phyloP scores from a whole-genome alignment of 2,888 invertebrate species.

The Lepidochitona cinerea region DNA sequence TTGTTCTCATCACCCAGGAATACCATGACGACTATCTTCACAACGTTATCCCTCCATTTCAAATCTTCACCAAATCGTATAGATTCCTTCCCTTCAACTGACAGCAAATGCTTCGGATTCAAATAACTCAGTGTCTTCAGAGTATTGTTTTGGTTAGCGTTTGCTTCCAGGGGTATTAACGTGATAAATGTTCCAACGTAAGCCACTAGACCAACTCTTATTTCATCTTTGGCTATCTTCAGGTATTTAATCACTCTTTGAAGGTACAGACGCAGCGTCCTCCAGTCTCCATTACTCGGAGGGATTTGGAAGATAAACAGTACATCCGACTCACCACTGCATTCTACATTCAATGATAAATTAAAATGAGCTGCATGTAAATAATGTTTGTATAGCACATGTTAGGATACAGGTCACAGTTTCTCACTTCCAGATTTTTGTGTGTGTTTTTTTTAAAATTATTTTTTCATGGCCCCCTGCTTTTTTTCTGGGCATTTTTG shows the following conservation, averaged over 20 bases:
- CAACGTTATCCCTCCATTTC: background rate
- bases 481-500: too few species aligned
- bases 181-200: background rate
- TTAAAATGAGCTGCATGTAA: too few species aligned
- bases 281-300: background rate
- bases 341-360: too few species aligned
- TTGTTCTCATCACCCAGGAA: background rate
- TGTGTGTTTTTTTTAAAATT: too few species aligned
- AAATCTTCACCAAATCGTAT: background rate
- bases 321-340: background rate
- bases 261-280: background rate
- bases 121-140: background rate
- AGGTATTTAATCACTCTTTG: background rate
- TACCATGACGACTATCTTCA: background rate
- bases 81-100: background rate
- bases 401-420: too few species aligned
- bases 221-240: background rate
- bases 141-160: background rate
- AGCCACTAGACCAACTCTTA: background rate
- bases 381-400: too few species aligned
- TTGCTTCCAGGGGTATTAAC: background rate
- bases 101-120: too few species aligned
- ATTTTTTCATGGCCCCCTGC: too few species aligned
- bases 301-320: background rate
- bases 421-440: too few species aligned